Percentiles rank a stretch among this genome's conserved stretches.
Conservation (phyloP, 2,888 invertebrate species). For the Scaptomyza tumidula region DNA sequence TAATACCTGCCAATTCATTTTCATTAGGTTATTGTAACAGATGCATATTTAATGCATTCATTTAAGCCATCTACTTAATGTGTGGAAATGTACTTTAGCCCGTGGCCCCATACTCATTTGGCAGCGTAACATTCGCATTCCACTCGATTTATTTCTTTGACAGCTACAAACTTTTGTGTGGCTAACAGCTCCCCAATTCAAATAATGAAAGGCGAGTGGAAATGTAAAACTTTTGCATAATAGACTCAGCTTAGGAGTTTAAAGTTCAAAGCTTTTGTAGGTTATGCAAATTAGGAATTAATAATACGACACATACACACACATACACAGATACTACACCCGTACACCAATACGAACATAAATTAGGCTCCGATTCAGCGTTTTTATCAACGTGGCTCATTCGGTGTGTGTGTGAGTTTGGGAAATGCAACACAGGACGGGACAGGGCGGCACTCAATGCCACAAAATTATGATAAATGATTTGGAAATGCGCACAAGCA, state of each 20-base stretch:
- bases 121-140: slow-evolving; percentile 41
- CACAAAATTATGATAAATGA: slow-evolving; percentile 79
- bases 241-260: slow-evolving; percentile 63
- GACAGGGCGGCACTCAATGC: slow-evolving; percentile 60
- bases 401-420: slow-evolving; percentile 1
- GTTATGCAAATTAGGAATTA: slow-evolving; percentile 79
- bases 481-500: slow-evolving; percentile 79
- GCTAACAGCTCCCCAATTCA: slow-evolving; percentile 21
- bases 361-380: slow-evolving; percentile 75
- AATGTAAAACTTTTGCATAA: slow-evolving; percentile 69
- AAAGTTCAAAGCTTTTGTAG: slow-evolving; percentile 78
- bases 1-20: background rate
- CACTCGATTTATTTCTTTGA: slow-evolving; percentile 73
- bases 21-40: background rate
- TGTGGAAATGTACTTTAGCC: slow-evolving; percentile 25
- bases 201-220: slow-evolving; percentile 22
- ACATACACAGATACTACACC: slow-evolving; percentile 20
- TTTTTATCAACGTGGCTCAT: slow-evolving; percentile 69
- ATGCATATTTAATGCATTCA: background rate
- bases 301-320: slow-evolving; percentile 65
- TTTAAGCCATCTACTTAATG: background rate
- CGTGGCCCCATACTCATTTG: slow-evolving; percentile 14
- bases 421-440: slow-evolving; percentile 22
- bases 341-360: slow-evolving; percentile 75
- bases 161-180: slow-evolving; percentile 55